Evolutionary conservation across 2,113 vertebrate genomes (phyloP).

Genomic region (Scomber japonicus): DNA sequence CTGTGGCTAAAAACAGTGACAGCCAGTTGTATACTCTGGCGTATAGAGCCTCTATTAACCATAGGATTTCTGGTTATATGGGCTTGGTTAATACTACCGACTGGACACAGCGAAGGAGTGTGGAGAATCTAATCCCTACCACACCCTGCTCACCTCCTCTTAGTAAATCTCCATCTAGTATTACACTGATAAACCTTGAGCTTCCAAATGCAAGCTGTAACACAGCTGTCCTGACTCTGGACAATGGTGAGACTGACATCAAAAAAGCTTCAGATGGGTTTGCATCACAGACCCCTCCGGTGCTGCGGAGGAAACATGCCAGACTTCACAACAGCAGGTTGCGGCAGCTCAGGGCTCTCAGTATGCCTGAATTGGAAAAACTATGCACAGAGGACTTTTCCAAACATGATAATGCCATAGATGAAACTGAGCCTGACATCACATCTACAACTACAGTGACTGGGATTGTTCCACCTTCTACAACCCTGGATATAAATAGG

Average conservation of each 20-base stretch:
- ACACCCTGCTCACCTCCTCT: constrained; percentile 43
- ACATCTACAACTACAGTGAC: not conserved
- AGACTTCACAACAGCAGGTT: constrained; percentile 85
- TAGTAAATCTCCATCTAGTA: constrained; percentile 65
- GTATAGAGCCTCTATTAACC: constrained; percentile 83
- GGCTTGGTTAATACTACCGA: constrained; percentile 57
- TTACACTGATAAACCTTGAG: constrained; percentile 45
- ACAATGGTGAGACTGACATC: constrained; percentile 8
- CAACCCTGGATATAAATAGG: constrained; percentile 38
- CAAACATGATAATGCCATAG: constrained; percentile 25
- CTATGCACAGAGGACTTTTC: constrained; percentile 83
- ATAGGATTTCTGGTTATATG: constrained; percentile 86
- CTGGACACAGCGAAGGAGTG: constrained; percentile 69
- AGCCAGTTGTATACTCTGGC: constrained; percentile 79
- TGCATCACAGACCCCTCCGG: constrained; percentile 61
- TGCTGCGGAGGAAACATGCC: constrained; percentile 73
- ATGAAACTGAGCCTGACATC: constrained; percentile 86
- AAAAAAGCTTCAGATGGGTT: constrained; percentile 14
- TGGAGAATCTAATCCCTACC: constrained; percentile 74
- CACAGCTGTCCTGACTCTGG: constrained; percentile 25
- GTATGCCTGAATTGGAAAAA: constrained; percentile 95
- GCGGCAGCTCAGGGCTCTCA: constrained; percentile 91
- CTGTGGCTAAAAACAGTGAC: constrained; percentile 82
- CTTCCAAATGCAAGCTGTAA: constrained; percentile 30
- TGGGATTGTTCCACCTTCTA: not conserved